Conservation (phyloP, 2,113 vertebrate species). For the Pygoscelis adeliae region DNA sequence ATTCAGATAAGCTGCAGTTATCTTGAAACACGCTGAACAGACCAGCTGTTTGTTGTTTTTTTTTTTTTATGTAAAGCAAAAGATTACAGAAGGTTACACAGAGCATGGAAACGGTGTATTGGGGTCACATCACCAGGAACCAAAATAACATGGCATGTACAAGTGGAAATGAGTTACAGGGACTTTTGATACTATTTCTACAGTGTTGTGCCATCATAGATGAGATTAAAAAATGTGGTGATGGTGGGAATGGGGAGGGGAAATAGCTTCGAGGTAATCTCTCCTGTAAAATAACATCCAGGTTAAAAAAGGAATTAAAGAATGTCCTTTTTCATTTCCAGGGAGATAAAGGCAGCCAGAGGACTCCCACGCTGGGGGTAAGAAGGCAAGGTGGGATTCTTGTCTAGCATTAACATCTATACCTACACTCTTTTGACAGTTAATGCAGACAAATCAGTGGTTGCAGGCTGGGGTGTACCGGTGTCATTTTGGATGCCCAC, state of each 20-base stretch:
- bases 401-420: background rate
- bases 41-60: rapidly evolving
- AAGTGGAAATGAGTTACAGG: background rate
- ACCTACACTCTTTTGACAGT: background rate
- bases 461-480: background rate
- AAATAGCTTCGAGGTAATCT: background rate
- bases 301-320: background rate
- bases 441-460: background rate
- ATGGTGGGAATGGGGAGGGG: background rate
- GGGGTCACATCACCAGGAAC: background rate
- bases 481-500: background rate
- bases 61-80: background rate
- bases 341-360: background rate
- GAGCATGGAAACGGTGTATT: background rate
- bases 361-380: rapidly evolving
- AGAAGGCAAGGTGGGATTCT: background rate
- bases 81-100: background rate
- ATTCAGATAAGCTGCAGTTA: background rate
- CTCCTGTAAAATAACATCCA: background rate
- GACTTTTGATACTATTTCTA: background rate
- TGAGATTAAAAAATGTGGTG: background rate
- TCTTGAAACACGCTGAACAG: background rate
- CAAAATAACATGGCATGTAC: background rate
- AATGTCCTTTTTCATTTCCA: background rate
- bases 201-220: background rate